phyloP scores from a whole-genome alignment of 2,113 vertebrate genomes.

The Chionis minor region DNA sequence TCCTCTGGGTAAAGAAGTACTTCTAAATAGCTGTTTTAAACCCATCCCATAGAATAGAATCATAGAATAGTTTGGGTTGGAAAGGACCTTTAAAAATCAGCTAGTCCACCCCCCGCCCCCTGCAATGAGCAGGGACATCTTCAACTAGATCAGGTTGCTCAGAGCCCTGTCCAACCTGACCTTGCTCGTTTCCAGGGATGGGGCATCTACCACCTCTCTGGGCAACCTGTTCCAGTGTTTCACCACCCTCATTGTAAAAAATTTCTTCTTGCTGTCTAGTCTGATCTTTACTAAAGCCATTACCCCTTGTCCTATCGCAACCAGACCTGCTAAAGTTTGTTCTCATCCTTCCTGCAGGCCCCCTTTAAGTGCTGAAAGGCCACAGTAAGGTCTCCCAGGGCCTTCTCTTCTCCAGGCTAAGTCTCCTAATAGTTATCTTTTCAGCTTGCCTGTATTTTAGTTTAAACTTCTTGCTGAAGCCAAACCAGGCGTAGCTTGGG shows the following conservation, averaged over 20 bases:
- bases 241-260: neutral
- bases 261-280: neutral
- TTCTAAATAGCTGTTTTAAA: neutral
- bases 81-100: neutral
- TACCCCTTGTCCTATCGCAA: neutral
- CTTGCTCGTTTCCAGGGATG: neutral
- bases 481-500: neutral
- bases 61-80: neutral
- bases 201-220: neutral
- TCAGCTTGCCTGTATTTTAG: neutral
- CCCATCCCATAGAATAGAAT: neutral
- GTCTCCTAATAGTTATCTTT: neutral
- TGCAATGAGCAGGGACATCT: neutral
- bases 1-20: neutral
- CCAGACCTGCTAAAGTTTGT: neutral
- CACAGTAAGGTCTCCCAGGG: neutral
- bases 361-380: neutral
- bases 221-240: neutral
- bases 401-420: neutral
- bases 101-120: neutral
- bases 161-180: neutral
- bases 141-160: neutral
- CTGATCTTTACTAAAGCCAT: neutral
- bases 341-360: neutral
- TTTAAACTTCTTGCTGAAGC: neutral